Evolutionary conservation across 1,140 invertebrate genomes (phyloP).

Genomic region (Atta texana): DNA sequence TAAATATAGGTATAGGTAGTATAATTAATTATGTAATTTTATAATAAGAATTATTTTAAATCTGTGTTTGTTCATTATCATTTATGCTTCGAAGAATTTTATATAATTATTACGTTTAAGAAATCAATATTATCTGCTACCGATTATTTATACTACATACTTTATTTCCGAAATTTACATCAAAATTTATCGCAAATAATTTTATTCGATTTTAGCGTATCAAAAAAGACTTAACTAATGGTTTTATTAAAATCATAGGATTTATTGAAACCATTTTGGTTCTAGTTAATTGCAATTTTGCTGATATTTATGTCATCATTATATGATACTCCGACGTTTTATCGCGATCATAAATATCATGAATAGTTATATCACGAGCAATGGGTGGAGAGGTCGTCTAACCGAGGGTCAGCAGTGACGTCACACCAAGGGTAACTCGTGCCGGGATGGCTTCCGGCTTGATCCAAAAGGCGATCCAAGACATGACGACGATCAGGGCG

Average conservation of each 20-base stretch:
- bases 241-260: neutral
- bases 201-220: neutral
- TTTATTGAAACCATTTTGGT: neutral
- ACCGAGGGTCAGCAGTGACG: slow-evolving; percentile 93
- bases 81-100: too few species aligned
- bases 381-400: slow-evolving; percentile 67
- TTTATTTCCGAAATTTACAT: neutral
- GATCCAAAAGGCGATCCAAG: slow-evolving; percentile 97
- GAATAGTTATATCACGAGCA: slow-evolving; percentile 40
- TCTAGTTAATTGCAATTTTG: neutral
- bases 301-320: slow-evolving; percentile 1
- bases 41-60: too few species aligned
- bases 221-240: neutral
- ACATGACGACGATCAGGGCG: slow-evolving; percentile 96
- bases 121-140: too few species aligned
- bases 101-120: too few species aligned
- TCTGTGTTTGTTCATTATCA: too few species aligned
- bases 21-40: too few species aligned
- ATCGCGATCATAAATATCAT: slow-evolving; percentile 24
- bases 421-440: slow-evolving; percentile 93
- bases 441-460: slow-evolving; percentile 96
- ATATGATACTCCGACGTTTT: neutral
- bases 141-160: neutral
- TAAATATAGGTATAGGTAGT: too few species aligned
- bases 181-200: too few species aligned